Evolutionary conservation across 1,140 invertebrate species (phyloP), one percentile per base, ranked within the genome.

Genomic region (Acromyrmex charruanus): DNA sequence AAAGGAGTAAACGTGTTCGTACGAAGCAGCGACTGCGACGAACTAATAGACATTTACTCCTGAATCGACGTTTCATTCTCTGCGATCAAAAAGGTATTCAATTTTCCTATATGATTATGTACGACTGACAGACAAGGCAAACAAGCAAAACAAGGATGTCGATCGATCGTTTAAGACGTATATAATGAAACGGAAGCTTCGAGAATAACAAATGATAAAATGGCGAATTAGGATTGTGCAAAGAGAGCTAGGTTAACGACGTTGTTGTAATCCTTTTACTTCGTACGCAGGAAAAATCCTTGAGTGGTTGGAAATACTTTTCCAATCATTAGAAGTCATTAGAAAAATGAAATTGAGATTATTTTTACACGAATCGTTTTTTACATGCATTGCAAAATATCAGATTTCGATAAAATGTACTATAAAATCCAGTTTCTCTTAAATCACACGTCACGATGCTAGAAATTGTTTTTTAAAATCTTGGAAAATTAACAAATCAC

Each of bases 131-230:
- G 12, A 6, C 1, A 4, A 16, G 0, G 2, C 59, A 28, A 35
- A 35, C 59, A 3, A 14, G 25, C 59, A 9, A 63, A 31, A 63
- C 14, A 6, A 16, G 5, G 6, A 31, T 28, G 6, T 18, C 28
- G 1, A 6, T 44, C 25, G 12, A 0, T 63, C 14, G 14, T 31
- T 63, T 16, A 16, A 6, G 4, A 31, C 3, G 3, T 18, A 7
- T 14, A 7, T 18, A n/a, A 39, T n/a, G 35, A 66, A 66, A 66
- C 16, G 31, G 63, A 10, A 66, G 3, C 31, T 7, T 18, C 31
- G 63, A n/a, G 12, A 66, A 66, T 66, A 66, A 66, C 63, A 39
- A n/a, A n/a, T n/a, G 7, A 66, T 66, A 66, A 66, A 39, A 66
- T 66, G 63, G 63, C 63, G 63, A 35, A 35, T 66, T 18, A 7